phyloP scores from a whole-genome alignment of 2,113 vertebrate genomes.

The Urocitellus parryii region DNA sequence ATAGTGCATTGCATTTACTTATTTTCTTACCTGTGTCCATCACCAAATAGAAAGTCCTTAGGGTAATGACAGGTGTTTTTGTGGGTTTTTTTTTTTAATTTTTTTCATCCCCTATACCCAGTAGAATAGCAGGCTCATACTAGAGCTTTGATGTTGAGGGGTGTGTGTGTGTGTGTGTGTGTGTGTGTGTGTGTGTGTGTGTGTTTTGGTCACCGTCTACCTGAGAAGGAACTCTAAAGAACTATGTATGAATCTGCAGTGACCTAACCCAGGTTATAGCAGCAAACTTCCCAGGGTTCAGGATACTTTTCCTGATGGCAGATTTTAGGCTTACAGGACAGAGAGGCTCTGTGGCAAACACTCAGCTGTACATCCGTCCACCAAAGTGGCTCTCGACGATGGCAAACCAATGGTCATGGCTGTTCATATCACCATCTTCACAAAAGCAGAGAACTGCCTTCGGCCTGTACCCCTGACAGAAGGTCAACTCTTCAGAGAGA shows the following conservation, averaged over 20 bases:
- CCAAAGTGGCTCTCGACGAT: background rate
- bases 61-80: too few species aligned
- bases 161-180: too few species aligned
- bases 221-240: background rate
- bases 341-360: background rate
- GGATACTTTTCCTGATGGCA: background rate
- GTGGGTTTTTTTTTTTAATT: background rate
- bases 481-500: background rate
- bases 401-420: background rate
- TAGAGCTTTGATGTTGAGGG: background rate
- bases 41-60: background rate
- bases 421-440: background rate
- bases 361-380: background rate
- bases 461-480: background rate
- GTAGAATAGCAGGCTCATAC: background rate
- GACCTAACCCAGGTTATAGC: background rate
- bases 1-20: background rate
- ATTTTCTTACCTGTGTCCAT: background rate
- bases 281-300: background rate
- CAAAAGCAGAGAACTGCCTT: background rate
- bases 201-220: background rate
- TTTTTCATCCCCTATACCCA: background rate
- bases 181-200: too few species aligned
- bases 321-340: background rate
- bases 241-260: background rate